Evolutionary conservation across 1,140 invertebrate species (phyloP).

Genomic region (Hermetia illucens): DNA sequence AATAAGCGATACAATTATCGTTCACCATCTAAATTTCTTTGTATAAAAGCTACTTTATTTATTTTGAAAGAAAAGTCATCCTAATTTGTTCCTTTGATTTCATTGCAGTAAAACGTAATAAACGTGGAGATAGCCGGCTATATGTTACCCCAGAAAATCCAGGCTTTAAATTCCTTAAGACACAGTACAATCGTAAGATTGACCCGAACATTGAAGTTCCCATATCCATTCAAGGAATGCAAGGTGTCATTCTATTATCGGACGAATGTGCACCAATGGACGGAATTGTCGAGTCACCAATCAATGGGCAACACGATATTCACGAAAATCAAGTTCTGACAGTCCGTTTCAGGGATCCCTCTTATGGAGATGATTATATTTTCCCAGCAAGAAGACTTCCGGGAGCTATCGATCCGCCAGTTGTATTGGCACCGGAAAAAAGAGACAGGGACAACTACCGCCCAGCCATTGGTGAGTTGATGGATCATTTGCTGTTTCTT

Average conservation of each 20-base stretch:
- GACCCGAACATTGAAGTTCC: constrained; percentile 36
- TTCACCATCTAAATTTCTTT: too few relatives aligned
- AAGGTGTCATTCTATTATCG: constrained; percentile 55
- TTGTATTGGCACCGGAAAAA: constrained; percentile 59
- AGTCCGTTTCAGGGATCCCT: constrained; percentile 66
- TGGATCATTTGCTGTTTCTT: background rate
- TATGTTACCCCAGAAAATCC: constrained; percentile 59
- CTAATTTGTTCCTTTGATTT: constrained; percentile 7
- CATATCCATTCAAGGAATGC: constrained; percentile 51
- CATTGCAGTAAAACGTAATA: constrained; percentile 40
- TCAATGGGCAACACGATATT: constrained; percentile 46
- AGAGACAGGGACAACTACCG: constrained; percentile 44
- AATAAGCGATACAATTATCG: too few relatives aligned
- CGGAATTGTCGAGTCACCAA: constrained; percentile 52
- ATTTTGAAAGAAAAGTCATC: background rate
- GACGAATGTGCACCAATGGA: constrained; percentile 48
- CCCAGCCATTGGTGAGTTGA: constrained; percentile 45
- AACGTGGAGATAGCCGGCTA: constrained; percentile 62
- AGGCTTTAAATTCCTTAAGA: constrained; percentile 52
- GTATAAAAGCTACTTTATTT: too few relatives aligned
- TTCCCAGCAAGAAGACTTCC: constrained; percentile 62
- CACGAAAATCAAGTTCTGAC: constrained; percentile 45
- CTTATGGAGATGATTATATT: constrained; percentile 56
- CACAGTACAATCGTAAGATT: constrained; percentile 45
- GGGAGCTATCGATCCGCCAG: constrained; percentile 51